Evolutionary conservation across 2,888 invertebrate genomes (phyloP), one percentile per base, ranked within the genome.

Genomic region (Oscheius sp.): DNA sequence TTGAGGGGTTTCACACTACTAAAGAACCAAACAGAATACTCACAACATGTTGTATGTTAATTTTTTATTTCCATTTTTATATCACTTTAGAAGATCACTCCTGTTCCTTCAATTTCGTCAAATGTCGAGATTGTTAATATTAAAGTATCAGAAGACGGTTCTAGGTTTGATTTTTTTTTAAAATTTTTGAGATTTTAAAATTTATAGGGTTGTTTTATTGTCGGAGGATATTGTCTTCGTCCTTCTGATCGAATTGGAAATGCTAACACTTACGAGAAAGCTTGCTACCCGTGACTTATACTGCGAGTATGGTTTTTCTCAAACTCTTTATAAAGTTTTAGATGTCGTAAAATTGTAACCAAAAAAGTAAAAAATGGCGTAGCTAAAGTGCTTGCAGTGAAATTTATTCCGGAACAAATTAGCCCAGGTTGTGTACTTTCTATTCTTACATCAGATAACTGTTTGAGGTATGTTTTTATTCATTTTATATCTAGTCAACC

Each of bases 401-500:
- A 54, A 32, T 32, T 54, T 36, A 33, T 54, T 20, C 54, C 54
- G 1, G 54, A 54, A 9, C 1, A 24, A 12, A 20, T 33, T 6
- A 12, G 9, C 20, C 17, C 54, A 3, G 54, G 54, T 8, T 30
- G 54, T 32, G n/a, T 17, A 17, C 24, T 54, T 8, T 32, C 54
- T 2, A 24, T 54, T 32, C 54, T 54, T 12, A 54, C 54, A 2
- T 54, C 54, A 2, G 54, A 54, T 32, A 54, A 54, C 24, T n/a
- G n/a, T 24, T 9, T 54, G 3, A n/a, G 54, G 54, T 54, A 30
- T 14, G 26, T 17, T 24, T 32, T 17, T 14, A 30, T 30, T 14
- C 17, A 30, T 32, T 20, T 49, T 49, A 26, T 24, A 17, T 12
- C 9, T 17, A 54, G 17, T 9, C 32, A 32, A 32, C 1, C 12